phyloP scores from a whole-genome alignment of 2,113 vertebrate genomes.

The Hippocampus barbouri region DNA sequence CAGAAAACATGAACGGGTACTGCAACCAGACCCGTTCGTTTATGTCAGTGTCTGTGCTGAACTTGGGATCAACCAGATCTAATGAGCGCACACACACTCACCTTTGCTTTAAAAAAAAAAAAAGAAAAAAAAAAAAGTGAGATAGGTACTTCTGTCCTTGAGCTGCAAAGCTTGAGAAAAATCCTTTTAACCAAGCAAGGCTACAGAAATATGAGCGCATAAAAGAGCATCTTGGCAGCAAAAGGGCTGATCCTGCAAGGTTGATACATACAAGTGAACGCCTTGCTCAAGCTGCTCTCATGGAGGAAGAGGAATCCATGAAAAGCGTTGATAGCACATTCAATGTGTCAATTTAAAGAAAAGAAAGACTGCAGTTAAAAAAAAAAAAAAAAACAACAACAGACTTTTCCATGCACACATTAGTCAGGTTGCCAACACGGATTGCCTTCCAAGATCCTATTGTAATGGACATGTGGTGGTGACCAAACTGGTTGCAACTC shows the following conservation, averaged over 20 bases:
- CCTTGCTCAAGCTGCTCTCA: slow-evolving; percentile 18
- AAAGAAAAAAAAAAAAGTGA: slow-evolving; percentile 10
- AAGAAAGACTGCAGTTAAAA: too few relatives aligned
- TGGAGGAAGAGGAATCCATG: slow-evolving; percentile 7
- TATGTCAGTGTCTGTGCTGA: slow-evolving; percentile 14
- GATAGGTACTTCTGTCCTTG: slow-evolving; percentile 41
- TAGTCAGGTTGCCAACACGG: not conserved
- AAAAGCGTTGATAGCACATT: not conserved
- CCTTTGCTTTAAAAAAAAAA: slow-evolving; percentile 19
- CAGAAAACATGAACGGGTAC: slow-evolving; percentile 29
- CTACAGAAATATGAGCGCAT: slow-evolving; percentile 30
- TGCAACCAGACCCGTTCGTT: slow-evolving; percentile 28
- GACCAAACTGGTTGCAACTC: too few relatives aligned
- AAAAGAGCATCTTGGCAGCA: slow-evolving; percentile 43
- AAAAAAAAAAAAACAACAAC: too few relatives aligned
- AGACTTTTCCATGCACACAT: not conserved
- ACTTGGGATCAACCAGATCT: slow-evolving; percentile 8
- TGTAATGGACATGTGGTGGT: too few relatives aligned
- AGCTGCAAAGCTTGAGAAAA: slow-evolving; percentile 20
- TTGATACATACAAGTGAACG: slow-evolving; percentile 1
- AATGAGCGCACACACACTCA: slow-evolving; percentile 6
- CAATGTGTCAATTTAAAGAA: too few relatives aligned
- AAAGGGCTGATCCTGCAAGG: slow-evolving; percentile 55
- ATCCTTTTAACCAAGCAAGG: slow-evolving; percentile 45
- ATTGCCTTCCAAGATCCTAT: too few relatives aligned